Evolutionary conservation across 2,797 vertebrate species (phyloP).

Genomic region (Coccyzus lansbergi): DNA sequence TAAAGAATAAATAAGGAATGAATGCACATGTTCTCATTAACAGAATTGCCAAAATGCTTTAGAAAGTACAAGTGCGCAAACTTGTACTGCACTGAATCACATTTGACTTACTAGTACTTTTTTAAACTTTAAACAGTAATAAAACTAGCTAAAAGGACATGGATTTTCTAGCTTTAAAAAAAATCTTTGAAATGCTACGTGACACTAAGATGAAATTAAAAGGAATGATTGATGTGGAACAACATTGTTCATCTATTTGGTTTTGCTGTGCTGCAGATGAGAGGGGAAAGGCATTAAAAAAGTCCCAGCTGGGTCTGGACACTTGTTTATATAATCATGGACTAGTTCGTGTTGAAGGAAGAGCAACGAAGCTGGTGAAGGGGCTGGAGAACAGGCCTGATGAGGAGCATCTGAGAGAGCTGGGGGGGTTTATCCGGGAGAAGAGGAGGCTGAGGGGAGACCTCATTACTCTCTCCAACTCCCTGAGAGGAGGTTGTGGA

Average conservation of each 20-base stretch:
- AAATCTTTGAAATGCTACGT: not conserved
- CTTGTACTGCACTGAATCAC: not conserved
- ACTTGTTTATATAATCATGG: too few relatives aligned
- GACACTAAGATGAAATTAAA: not conserved
- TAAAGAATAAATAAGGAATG: not conserved
- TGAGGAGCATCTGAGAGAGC: too few relatives aligned
- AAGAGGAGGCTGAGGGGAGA: too few relatives aligned
- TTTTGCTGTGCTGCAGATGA: not conserved
- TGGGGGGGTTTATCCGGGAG: too few relatives aligned
- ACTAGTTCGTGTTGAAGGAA: too few relatives aligned
- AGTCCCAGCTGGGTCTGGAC: not conserved
- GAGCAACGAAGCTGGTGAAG: too few relatives aligned
- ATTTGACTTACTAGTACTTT: not conserved
- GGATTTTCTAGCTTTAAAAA: not conserved
- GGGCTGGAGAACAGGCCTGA: too few relatives aligned
- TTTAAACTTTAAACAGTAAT: not conserved
- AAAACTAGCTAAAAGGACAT: not conserved
- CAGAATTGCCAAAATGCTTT: not conserved
- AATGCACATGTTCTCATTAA: not conserved
- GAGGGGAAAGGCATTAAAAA: not conserved
- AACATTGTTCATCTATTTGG: not conserved
- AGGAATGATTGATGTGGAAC: not conserved
- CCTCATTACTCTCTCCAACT: too few relatives aligned
- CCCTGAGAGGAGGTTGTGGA: too few relatives aligned
- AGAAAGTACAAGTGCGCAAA: not conserved